Evolutionary conservation across 2,888 invertebrate species (phyloP).

Genomic region (Drosophila neotestacea): DNA sequence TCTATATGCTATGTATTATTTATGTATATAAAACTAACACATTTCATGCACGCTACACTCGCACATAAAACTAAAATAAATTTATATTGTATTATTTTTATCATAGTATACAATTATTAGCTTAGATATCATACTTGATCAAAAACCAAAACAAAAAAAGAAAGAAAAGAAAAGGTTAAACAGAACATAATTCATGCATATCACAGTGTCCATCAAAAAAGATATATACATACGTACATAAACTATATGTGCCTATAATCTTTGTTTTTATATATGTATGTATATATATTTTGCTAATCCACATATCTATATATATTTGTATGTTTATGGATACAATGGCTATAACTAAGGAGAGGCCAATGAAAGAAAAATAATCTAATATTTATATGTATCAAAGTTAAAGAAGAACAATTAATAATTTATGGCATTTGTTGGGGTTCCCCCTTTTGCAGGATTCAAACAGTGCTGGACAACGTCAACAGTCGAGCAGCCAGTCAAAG

Average conservation of each 20-base stretch:
- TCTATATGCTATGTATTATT: slow-evolving; percentile 23
- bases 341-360: background rate
- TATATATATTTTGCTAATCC: slow-evolving; percentile 22
- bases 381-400: background rate
- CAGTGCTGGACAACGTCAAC: slow-evolving; percentile 86
- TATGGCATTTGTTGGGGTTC: background rate
- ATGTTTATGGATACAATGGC: slow-evolving; percentile 24
- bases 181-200: slow-evolving; percentile 45
- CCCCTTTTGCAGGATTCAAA: slow-evolving; percentile 84
- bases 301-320: slow-evolving; percentile 25
- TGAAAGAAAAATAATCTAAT: background rate
- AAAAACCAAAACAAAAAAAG: slow-evolving; percentile 17
- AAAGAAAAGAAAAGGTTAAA: slow-evolving; percentile 23
- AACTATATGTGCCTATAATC: slow-evolving; percentile 20
- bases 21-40: slow-evolving; percentile 38
- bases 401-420: background rate
- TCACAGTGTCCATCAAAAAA: slow-evolving; percentile 26
- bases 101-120: slow-evolving; percentile 25
- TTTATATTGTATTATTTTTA: slow-evolving; percentile 10
- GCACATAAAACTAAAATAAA: slow-evolving; percentile 27
- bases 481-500: slow-evolving; percentile 85
- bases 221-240: slow-evolving; percentile 17
- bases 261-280: slow-evolving; percentile 4
- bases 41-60: slow-evolving; percentile 50
- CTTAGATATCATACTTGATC: slow-evolving; percentile 5